Evolutionary conservation across 92 coral and sea anemone genomes (phyloP), one percentile per base, ranked within the genome.

Genomic region (Galaxea fascicularis): DNA sequence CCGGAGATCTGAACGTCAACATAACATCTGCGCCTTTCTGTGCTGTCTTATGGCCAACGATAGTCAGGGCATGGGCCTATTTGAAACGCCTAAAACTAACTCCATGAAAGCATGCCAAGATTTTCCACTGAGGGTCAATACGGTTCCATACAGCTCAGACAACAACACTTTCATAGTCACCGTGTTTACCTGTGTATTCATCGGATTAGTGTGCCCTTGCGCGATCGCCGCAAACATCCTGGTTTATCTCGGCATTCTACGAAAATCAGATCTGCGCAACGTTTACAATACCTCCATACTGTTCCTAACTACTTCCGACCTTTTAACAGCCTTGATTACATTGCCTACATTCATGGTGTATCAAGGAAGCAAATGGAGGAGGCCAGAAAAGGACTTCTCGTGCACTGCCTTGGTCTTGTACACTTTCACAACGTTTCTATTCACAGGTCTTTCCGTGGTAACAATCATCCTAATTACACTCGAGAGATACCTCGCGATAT

Each of bases 241-340:
- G 39, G 97, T 93, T 31, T 91, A 91, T 53, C 73, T 91, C n/a
- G 97, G 92, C 16, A 82, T 93, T 27, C 60, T 93, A 49, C 86
- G 97, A 64, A 93, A 91, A 58, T 79, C 76, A 0, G 94, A 90
- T 47, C 92, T 93, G 3, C 90, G 84, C 7, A 93, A 89, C 22
- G 93, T 91, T 12, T 87, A 93, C 85, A 91, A 93, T 78, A 91
- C 94, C 0, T 93, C 97, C 0, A 92, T 93, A 3, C 60, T 93
- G 29, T 93, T 93, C 74, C 87, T 93, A 14, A 92, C 94, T 3
- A 76, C 84, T 3, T 85, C 94, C 4, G 97, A 93, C 66, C 85
- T 93, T 24, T 10, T 88, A 15, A 85, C 89, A 1, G 97, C 89
- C 21, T 56, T 65, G 1, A 60, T 93, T 22, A 87, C 94, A 4